phyloP scores from a whole-genome alignment of 2,113 vertebrate species.

The Malurus melanocephalus region DNA sequence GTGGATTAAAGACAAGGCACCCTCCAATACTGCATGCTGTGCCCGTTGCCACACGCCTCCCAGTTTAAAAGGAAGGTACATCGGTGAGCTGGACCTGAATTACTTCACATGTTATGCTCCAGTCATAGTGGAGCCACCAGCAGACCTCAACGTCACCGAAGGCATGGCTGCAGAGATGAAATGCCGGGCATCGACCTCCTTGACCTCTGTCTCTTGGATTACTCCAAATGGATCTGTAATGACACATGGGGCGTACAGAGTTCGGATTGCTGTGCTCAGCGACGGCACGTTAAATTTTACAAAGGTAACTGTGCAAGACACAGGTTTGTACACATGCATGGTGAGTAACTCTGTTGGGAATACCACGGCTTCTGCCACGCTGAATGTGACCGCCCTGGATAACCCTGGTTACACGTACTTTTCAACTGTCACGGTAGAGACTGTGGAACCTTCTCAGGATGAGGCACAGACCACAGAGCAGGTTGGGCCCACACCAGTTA shows the following conservation, averaged over 20 bases:
- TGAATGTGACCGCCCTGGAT: slow-evolving; percentile 93
- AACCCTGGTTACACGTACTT: slow-evolving; percentile 92
- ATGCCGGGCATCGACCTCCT: slow-evolving; percentile 89
- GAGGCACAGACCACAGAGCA: slow-evolving; percentile 90
- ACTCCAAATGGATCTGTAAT: slow-evolving; percentile 96
- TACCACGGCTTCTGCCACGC: slow-evolving; percentile 93
- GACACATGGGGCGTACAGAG: slow-evolving; percentile 94
- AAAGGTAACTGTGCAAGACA: slow-evolving; percentile 96
- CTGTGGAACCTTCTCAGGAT: slow-evolving; percentile 91
- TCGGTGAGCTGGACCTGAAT: slow-evolving; percentile 96
- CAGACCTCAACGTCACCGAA: slow-evolving; percentile 96
- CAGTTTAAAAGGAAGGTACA: slow-evolving; percentile 93
- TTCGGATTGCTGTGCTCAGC: slow-evolving; percentile 94
- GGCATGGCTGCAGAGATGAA: slow-evolving; percentile 96
- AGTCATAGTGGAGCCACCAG: slow-evolving; percentile 95
- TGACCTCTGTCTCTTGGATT: slow-evolving; percentile 98
- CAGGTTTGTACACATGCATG: slow-evolving; percentile 96
- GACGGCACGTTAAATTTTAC: slow-evolving; percentile 97
- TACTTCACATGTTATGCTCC: slow-evolving; percentile 97
- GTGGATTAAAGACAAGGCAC: slow-evolving; percentile 99
- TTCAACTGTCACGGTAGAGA: slow-evolving; percentile 97
- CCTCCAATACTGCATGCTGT: slow-evolving; percentile 96
- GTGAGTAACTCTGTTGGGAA: slow-evolving; percentile 98
- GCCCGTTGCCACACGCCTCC: slow-evolving; percentile 92
- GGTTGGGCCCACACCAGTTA: slow-evolving; percentile 86